Evolutionary conservation across 2,888 invertebrate species (phyloP), one percentile per base, ranked within the genome.

Genomic region (Andrena marginata): DNA sequence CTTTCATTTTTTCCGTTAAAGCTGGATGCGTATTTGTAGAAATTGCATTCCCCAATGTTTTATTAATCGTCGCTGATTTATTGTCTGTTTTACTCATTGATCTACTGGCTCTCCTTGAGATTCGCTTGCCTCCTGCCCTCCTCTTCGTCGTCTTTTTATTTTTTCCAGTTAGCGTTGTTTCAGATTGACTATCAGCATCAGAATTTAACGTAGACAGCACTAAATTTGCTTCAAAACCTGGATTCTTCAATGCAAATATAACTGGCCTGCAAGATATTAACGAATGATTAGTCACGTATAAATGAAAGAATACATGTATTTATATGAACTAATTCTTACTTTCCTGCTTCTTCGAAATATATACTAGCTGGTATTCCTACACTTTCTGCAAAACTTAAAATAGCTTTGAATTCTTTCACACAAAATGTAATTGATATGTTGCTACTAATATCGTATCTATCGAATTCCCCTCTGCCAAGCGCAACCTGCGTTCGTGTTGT

Each of bases 381-480:
- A 1, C 96, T 95, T 94, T 98, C 98, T 0, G 97, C 97, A 94
- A 98, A 98, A 31, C 95, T 94, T 29, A 98, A 94, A 20, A 98
- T 95, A 0, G 98, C 97, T 92, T 97, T 95, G 76, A 98, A 96
- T 92, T 98, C 98, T 93, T 97, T 98, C 70, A 98, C 94, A 84
- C 97, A 97, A 94, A 98, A 98, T 85, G 98, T 98, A 42, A 98
- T 96, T 29, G 96, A 95, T 0, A 97, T 96, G 88, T 97, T 96
- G 71, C 95, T 93, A 0, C 94, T 95, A 88, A 97, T 95, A 77
- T 93, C 94, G 90, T 96, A 98, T 69, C 95, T 95, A 80, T 96
- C 96, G 95, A 98, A 98, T 93, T 98, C 98, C 62, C 95, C 95
- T 2, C 96, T 95, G 84, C 96, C 96, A 42, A 98, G 94, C 74